Evolutionary conservation across 2,888 invertebrate genomes (phyloP).

Genomic region (Pyrrhosoma nymphula): DNA sequence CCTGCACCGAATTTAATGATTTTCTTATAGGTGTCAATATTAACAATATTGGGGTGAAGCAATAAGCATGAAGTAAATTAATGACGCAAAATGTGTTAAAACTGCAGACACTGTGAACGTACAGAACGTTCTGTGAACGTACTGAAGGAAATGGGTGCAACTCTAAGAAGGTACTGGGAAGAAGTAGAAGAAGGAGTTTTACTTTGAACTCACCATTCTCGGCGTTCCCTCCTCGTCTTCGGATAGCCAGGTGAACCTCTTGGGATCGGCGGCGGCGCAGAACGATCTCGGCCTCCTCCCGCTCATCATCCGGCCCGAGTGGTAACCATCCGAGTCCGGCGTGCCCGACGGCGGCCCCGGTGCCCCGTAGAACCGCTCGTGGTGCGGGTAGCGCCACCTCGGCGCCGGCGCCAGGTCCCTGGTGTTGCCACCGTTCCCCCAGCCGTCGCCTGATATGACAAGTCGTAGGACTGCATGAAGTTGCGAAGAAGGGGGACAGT

Average conservation of each 20-base stretch:
- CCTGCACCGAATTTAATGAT: no score
- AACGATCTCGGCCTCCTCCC: slow-evolving; percentile 87
- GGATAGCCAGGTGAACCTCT: slow-evolving; percentile 88
- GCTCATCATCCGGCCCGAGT: slow-evolving; percentile 78
- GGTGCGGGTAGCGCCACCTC: slow-evolving; percentile 81
- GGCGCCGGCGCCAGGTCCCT: slow-evolving; percentile 89
- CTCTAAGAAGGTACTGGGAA: no score
- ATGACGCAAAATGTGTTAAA: no score
- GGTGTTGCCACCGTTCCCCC: slow-evolving; percentile 75
- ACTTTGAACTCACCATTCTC: slow-evolving; percentile 80
- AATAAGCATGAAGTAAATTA: no score
- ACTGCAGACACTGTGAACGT: no score
- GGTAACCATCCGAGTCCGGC: slow-evolving; percentile 68
- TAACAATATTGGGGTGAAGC: no score
- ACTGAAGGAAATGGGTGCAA: no score
- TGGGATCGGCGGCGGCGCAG: slow-evolving; percentile 84
- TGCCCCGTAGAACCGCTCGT: slow-evolving; percentile 65
- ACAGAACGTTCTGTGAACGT: no score
- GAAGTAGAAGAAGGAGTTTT: no score
- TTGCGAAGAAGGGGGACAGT: slow-evolving; percentile 43
- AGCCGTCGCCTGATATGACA: slow-evolving; percentile 65
- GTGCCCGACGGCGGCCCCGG: slow-evolving; percentile 66
- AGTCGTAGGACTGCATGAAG: slow-evolving; percentile 57
- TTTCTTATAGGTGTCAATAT: no score
- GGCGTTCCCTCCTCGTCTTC: slow-evolving; percentile 86